phyloP scores from a whole-genome alignment of 2,888 invertebrate genomes.

The Molanna angustata region DNA sequence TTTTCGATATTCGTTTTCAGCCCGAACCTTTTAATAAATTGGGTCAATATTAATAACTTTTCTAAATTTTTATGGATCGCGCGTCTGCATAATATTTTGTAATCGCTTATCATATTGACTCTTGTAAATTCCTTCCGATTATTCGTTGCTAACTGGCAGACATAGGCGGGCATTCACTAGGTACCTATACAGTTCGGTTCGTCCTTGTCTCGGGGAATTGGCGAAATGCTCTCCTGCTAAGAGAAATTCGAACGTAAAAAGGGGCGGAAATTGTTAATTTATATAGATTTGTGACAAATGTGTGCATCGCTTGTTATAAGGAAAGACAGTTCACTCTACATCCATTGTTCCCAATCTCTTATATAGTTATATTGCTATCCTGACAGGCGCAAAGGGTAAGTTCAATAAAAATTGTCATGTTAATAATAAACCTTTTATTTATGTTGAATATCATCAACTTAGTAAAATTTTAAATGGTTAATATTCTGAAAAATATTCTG shows the following conservation, averaged over 20 bases:
- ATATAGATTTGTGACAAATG: too few species aligned
- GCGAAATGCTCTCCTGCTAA: conserved; percentile 1
- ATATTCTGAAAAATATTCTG: too few species aligned
- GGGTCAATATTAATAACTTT: conserved; percentile 22
- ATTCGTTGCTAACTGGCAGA: conserved; percentile 13
- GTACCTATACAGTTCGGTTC: conserved; percentile 4
- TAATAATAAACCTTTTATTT: too few species aligned
- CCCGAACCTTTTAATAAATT: conserved; percentile 11
- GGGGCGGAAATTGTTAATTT: too few species aligned
- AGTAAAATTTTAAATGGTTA: too few species aligned
- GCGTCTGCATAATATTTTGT: conserved; percentile 1
- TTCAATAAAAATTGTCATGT: too few species aligned
- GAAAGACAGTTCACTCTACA: too few species aligned
- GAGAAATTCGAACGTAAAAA: conserved; percentile 2
- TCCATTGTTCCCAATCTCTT: too few species aligned
- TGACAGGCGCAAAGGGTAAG: too few species aligned
- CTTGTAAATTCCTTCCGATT: neutral
- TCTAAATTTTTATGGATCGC: conserved; percentile 8
- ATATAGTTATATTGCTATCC: too few species aligned
- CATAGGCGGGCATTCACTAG: conserved; percentile 8
- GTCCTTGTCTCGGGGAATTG: conserved; percentile 3
- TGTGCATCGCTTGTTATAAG: too few species aligned
- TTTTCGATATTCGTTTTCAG: conserved; percentile 17
- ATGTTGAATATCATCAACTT: too few species aligned
- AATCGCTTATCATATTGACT: conserved; percentile 11